Percentiles rank a stretch among this genome's conserved stretches.
Conservation (phyloP, 2,113 vertebrate species). For the Corythaixoides concolor region DNA sequence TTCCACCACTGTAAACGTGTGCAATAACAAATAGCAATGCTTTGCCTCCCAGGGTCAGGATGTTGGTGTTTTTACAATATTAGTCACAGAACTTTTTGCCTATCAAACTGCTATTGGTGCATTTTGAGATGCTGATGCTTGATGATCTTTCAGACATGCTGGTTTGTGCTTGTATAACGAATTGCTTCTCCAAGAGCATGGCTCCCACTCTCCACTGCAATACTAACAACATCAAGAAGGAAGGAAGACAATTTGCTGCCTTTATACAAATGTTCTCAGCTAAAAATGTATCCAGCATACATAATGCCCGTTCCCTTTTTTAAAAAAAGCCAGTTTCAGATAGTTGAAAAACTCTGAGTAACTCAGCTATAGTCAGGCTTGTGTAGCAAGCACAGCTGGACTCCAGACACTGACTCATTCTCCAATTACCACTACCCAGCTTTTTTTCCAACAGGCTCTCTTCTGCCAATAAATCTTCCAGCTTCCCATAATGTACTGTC, state of each 20-base stretch:
- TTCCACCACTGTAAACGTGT: not conserved
- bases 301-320: not conserved
- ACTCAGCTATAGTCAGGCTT: not conserved
- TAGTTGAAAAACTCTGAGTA: not conserved
- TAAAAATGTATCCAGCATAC: not conserved
- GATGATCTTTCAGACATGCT: not conserved
- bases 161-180: not conserved
- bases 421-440: conserved; percentile 8
- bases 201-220: not conserved
- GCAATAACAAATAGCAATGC: not conserved
- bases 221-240: not conserved
- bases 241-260: not conserved
- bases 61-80: not conserved
- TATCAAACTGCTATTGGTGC: not conserved
- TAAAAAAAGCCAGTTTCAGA: not conserved
- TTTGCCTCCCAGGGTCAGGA: not conserved
- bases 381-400: conserved; percentile 43
- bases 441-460: conserved; percentile 1
- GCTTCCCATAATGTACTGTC: conserved; percentile 8
- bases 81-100: not conserved
- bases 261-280: not conserved
- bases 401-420: conserved; percentile 70
- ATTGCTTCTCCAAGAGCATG: not conserved
- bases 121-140: not conserved
- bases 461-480: conserved; percentile 13